Evolutionary conservation across 2,113 vertebrate genomes (phyloP).

Genomic region (Ceratotherium simum): DNA sequence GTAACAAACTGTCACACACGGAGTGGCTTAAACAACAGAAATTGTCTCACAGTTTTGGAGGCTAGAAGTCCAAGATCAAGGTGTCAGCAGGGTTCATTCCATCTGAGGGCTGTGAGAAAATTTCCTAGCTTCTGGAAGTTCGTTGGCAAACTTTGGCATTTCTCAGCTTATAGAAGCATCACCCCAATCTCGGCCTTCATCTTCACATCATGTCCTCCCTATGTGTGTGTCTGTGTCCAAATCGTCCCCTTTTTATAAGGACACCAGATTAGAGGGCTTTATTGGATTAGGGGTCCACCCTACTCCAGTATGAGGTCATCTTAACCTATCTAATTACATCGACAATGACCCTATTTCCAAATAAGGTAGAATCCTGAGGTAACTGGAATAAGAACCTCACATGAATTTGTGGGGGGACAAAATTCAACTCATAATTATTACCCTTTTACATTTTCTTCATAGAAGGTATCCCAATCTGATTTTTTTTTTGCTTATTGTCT

Average conservation of each 20-base stretch:
- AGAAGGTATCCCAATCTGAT: background rate
- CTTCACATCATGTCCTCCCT: background rate
- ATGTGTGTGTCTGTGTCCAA: background rate
- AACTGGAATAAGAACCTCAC: background rate
- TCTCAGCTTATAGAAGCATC: background rate
- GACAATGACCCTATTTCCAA: conserved; percentile 4
- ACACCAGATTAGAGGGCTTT: background rate
- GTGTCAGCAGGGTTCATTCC: background rate
- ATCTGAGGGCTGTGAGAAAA: background rate
- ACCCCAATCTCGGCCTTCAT: background rate
- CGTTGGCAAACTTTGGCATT: background rate
- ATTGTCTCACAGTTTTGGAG: background rate
- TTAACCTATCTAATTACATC: background rate
- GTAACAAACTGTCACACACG: background rate
- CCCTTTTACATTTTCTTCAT: background rate
- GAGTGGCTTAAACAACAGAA: background rate
- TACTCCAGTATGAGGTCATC: background rate
- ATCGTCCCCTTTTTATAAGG: background rate
- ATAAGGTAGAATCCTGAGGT: background rate
- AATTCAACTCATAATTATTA: background rate
- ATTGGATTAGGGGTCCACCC: background rate
- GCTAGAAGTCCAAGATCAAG: background rate
- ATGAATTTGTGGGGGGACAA: background rate
- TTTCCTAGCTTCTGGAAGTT: background rate
- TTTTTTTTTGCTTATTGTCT: background rate